A percentile compares a stretch with the other conserved stretches of the same genome.
Evolutionary conservation across 1,140 invertebrate genomes (phyloP).

Genomic region (Odontomachus brunneus): DNA sequence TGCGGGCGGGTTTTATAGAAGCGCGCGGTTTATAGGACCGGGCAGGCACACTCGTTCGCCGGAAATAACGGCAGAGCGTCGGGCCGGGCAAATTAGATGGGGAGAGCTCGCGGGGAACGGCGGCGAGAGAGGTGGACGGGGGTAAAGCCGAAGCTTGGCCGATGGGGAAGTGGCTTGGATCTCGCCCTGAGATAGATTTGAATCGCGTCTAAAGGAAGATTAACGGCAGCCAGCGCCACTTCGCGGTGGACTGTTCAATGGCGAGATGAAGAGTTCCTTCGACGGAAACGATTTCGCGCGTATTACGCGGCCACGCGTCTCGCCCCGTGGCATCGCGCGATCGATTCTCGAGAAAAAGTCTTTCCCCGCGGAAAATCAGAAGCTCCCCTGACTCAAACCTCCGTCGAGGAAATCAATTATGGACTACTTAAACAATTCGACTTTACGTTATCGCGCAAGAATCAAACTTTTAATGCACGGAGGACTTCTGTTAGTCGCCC

Average conservation of each 20-base stretch:
- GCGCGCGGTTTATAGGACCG: slow-evolving; percentile 48
- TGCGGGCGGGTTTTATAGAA: slow-evolving; percentile 55
- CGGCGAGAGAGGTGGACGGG: not conserved
- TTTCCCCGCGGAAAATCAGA: not conserved
- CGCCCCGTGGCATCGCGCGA: not conserved
- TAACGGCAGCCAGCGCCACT: slow-evolving; percentile 44
- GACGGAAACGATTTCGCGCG: slow-evolving; percentile 8
- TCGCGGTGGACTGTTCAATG: slow-evolving; percentile 50
- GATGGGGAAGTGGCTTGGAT: not conserved
- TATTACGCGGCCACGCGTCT: not conserved
- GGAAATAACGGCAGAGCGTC: slow-evolving; percentile 37
- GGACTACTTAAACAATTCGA: slow-evolving; percentile 51
- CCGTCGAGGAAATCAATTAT: slow-evolving; percentile 34
- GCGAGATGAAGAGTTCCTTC: slow-evolving; percentile 22
- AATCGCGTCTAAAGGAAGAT: slow-evolving; percentile 57
- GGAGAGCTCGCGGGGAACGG: slow-evolving; percentile 23
- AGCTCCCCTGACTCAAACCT: slow-evolving; percentile 39
- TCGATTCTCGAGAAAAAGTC: slow-evolving; percentile 19
- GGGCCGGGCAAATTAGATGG: slow-evolving; percentile 45
- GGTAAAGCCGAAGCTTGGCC: too few relatives aligned
- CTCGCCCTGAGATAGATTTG: slow-evolving; percentile 50
- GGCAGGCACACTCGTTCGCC: slow-evolving; percentile 21
- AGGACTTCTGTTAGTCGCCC: slow-evolving; percentile 50
- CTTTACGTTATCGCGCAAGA: slow-evolving; percentile 46
- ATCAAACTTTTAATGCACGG: slow-evolving; percentile 56